Conservation (phyloP, 2,888 invertebrate genomes). For the Aricia artaxerxes region DNA sequence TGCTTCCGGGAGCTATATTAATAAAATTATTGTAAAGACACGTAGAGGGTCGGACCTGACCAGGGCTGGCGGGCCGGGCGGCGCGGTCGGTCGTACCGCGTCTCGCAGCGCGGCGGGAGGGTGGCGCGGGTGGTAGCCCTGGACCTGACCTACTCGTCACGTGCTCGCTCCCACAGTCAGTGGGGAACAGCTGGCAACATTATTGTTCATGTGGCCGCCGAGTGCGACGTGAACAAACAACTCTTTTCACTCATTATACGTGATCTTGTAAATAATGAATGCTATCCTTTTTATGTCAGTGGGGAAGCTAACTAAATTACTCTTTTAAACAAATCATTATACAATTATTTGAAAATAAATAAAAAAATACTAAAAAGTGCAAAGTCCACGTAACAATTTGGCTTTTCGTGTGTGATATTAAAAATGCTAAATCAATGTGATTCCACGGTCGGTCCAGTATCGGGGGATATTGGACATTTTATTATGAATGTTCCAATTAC, state of each 20-base stretch:
- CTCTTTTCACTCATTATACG: slow-evolving; percentile 33
- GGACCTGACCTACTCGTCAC: slow-evolving; percentile 60
- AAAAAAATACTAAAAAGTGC: neutral
- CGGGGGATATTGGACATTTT: slow-evolving; percentile 43
- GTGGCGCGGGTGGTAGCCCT: neutral
- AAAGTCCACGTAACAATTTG: neutral
- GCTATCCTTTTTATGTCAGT: neutral
- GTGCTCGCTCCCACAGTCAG: slow-evolving; percentile 43
- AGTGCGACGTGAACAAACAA: slow-evolving; percentile 40
- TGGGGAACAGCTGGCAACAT: slow-evolving; percentile 45
- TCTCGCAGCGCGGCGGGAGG: neutral
- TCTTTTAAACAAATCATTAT: neutral
- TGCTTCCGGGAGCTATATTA: slow-evolving; percentile 76
- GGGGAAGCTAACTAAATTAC: neutral
- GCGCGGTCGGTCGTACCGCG: neutral
- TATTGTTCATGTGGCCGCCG: slow-evolving; percentile 42
- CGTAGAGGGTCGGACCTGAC: slow-evolving; percentile 60
- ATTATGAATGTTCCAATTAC: slow-evolving; percentile 63
- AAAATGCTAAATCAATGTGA: slow-evolving; percentile 12
- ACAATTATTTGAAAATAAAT: too few species aligned
- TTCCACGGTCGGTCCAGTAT: slow-evolving; percentile 39
- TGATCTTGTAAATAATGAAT: slow-evolving; percentile 11
- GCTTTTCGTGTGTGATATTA: neutral
- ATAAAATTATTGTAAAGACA: slow-evolving; percentile 79
- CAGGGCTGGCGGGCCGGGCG: slow-evolving; percentile 37